Base-by-base conservation (phyloP, 2,888 invertebrate genomes). In the Ypsolopha scabrella region DNA sequence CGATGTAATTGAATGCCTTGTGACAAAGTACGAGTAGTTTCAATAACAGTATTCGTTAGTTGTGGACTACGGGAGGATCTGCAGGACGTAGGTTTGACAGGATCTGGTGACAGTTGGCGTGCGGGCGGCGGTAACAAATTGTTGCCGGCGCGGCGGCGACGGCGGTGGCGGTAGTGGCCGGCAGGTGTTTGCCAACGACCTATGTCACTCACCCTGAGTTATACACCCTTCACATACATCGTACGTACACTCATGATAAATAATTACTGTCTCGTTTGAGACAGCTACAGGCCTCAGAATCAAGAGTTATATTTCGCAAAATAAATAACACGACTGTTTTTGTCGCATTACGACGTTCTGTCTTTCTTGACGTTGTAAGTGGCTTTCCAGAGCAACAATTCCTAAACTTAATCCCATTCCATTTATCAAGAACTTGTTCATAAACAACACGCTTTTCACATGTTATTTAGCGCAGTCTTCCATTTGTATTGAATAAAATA, bases 401-500 rank as follows among this genome's bases (percentile, higher is more conserved):
- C 24, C 24, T 24, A 24, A 24, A 24, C 24, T 24, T 24, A 24
- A 24, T 24, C 24, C 24, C 24, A 24, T 24, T 24, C 24, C 24
- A n/a, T n/a, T n/a, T n/a, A n/a, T n/a, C n/a, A n/a, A n/a, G n/a
- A n/a, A n/a, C 24, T 24, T 24, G 24, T 24, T 24, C 24, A 24
- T 24, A 24, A 24, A 24, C 24, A 24, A 24, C 4, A 24, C 24
- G 24, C 24, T 41, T 47, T 48, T 54, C 39, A 44, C 50, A 52
- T 53, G 51, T 47, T 52, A 52, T 14, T 52, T 47, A 52, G 37
- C 46, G 47, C 37, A 53, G 51, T 44, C 48, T 38, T 8, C 52
- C 50, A 44, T 59, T 63, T 60, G 58, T 63, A 69, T 64, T 68
- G 68, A 70, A 74, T 71, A 73, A 71, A 68, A 68, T 69, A 72